These are phyloP conservation scores for Melanocharis versteri DNA, from an alignment of 2,113 vertebrate species.

Conservation along the genomic window DNA sequence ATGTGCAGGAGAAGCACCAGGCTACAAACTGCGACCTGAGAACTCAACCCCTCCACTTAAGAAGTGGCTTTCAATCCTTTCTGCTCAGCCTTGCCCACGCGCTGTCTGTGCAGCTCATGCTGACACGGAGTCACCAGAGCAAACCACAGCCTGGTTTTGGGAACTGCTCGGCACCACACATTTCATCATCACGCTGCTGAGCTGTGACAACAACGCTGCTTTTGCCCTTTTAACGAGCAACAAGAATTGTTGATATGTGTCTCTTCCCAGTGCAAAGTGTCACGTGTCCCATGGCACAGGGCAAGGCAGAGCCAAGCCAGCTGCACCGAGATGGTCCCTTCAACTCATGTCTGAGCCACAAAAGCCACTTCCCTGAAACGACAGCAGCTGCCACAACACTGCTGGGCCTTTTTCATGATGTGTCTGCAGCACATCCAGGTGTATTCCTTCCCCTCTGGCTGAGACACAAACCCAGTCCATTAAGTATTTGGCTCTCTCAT, in stretches of 20 bases:
- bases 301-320: not conserved
- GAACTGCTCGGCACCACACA: accelerated
- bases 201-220: not conserved
- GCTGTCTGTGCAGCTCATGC: not conserved
- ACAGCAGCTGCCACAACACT: not conserved
- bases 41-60: not conserved
- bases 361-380: not conserved
- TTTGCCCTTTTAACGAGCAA: not conserved
- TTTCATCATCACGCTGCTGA: not conserved
- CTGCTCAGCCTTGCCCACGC: not conserved
- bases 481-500: not conserved
- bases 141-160: not conserved
- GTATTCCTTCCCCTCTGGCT: not conserved
- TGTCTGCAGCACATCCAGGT: not conserved
- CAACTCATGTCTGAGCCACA: not conserved
- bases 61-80: not conserved
- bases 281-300: accelerated
- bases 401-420: not conserved
- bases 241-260: not conserved
- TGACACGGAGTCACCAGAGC: not conserved
- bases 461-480: not conserved
- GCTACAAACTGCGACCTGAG: not conserved
- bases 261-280: not conserved
- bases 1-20: not conserved
- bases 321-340: not conserved